Conservation (phyloP, 1,140 invertebrate genomes). For the Propsilocerus akamusi region DNA sequence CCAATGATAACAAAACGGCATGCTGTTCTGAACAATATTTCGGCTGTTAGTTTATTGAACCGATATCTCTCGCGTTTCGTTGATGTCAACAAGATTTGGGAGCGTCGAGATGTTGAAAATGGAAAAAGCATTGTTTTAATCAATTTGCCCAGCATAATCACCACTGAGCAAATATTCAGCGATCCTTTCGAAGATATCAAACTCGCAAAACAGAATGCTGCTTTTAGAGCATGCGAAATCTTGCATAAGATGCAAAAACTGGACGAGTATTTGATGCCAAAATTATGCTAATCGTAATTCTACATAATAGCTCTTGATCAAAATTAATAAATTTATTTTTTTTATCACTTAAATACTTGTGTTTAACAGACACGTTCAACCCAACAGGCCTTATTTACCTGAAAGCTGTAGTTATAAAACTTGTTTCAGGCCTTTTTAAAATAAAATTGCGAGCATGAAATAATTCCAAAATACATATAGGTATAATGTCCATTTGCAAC, state of each 20-base stretch:
- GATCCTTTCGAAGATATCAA: constrained; percentile 32
- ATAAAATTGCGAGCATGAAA: too few relatives aligned
- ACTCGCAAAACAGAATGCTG: constrained; percentile 61
- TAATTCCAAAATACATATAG: too few relatives aligned
- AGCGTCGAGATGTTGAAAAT: constrained; percentile 19
- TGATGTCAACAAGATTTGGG: constrained; percentile 62
- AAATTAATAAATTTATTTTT: too few relatives aligned
- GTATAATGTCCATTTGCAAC: too few relatives aligned
- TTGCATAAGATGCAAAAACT: constrained; percentile 60
- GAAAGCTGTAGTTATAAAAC: too few relatives aligned
- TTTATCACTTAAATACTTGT: too few relatives aligned
- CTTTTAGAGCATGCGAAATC: constrained; percentile 50
- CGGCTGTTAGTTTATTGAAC: constrained; percentile 35
- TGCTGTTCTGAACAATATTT: background rate
- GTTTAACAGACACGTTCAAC: too few relatives aligned
- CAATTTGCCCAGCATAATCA: constrained; percentile 53
- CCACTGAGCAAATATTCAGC: constrained; percentile 28
- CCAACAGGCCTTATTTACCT: too few relatives aligned
- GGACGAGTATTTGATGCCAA: constrained; percentile 53
- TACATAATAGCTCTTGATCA: too few relatives aligned
- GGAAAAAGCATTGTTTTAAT: constrained; percentile 21
- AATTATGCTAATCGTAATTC: too few relatives aligned
- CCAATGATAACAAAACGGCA: constrained; percentile 9
- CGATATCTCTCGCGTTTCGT: constrained; percentile 60
- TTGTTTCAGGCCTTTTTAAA: too few relatives aligned